Evolutionary conservation across 2,113 vertebrate species (phyloP).

Genomic region (Loxodonta africana): DNA sequence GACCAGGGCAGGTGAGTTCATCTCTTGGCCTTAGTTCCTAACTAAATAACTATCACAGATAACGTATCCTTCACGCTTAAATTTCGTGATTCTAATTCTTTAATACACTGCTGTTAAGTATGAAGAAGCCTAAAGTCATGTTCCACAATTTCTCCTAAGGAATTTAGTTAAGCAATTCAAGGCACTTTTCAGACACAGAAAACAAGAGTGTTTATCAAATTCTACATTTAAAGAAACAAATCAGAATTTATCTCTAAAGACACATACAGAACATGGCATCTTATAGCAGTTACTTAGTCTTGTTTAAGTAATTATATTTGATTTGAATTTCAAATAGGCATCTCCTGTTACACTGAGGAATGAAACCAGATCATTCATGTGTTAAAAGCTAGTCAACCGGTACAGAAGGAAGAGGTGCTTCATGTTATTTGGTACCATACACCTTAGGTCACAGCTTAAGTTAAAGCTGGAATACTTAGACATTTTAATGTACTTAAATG

Average conservation of each 20-base stretch:
- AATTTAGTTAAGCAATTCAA: constrained; percentile 59
- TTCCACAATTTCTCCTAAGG: constrained; percentile 15
- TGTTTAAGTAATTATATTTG: background rate
- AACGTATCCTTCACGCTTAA: background rate
- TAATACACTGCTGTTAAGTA: background rate
- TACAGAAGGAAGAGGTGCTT: background rate
- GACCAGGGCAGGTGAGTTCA: background rate
- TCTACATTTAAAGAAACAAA: constrained; percentile 52
- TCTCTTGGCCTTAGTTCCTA: background rate
- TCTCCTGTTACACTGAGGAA: background rate
- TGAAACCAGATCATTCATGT: background rate
- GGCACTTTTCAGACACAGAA: constrained; percentile 24
- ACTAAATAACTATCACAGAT: background rate
- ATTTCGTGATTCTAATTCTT: background rate
- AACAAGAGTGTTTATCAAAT: constrained; percentile 15
- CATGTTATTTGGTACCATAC: background rate
- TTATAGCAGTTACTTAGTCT: constrained; percentile 12
- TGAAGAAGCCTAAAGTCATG: background rate
- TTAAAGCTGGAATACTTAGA: background rate
- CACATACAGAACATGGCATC: background rate
- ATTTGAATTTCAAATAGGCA: background rate
- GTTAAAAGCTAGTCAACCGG: background rate
- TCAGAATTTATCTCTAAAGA: constrained; percentile 6
- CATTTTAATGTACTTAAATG: background rate
- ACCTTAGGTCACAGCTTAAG: background rate